Percentiles rank a stretch among this genome's conserved stretches.
Evolutionary conservation across 2,888 invertebrate species (phyloP).

Genomic region (Oeneis ivallda): DNA sequence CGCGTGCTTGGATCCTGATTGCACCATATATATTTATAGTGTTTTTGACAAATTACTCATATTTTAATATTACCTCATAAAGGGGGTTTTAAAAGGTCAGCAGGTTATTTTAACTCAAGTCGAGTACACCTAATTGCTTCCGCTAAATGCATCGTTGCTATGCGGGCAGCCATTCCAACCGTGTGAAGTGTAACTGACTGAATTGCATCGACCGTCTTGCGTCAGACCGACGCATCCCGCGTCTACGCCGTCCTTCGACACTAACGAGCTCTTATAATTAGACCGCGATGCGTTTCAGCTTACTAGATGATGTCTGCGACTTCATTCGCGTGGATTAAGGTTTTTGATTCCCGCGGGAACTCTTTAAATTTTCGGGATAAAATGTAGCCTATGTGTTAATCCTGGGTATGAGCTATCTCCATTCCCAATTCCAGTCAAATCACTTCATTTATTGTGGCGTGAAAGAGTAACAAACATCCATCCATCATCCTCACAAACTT

Average conservation of each 20-base stretch:
- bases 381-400: no score
- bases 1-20: no score
- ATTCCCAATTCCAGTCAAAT: no score
- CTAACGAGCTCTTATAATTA: conserved; percentile 62
- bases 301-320: conserved; percentile 2
- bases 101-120: conserved; percentile 1
- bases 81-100: not conserved
- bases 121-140: conserved; percentile 12
- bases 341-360: not conserved
- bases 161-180: conserved; percentile 41
- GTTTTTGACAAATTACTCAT: no score
- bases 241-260: conserved; percentile 51
- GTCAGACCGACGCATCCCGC: conserved; percentile 56
- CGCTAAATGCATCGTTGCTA: conserved; percentile 15
- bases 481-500: no score
- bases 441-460: no score
- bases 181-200: conserved; percentile 56
- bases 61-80: no score
- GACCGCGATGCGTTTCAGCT: conserved; percentile 47
- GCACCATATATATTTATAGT: no score
- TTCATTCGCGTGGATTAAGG: not conserved
- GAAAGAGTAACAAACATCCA: no score
- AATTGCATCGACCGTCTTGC: conserved; percentile 42
- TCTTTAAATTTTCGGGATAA: not conserved
- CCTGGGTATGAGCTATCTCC: no score